These are phyloP conservation scores for Aphelinus atriplicis DNA, from an alignment of 1,140 invertebrate species.

Conservation along the genomic window DNA sequence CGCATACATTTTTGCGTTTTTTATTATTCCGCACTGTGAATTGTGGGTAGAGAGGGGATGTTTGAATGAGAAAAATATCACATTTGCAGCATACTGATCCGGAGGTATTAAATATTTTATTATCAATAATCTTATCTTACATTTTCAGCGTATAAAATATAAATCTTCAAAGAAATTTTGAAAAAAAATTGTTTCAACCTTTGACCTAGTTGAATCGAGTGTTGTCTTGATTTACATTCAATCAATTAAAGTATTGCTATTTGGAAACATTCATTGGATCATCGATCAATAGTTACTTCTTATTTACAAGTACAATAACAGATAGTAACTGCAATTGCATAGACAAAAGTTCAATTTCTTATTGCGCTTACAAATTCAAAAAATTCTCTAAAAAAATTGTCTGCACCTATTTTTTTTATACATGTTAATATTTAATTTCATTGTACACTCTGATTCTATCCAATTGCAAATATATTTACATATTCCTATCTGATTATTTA, in stretches of 20 bases:
- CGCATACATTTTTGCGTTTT: too few species aligned
- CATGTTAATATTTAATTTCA: conserved; percentile 14
- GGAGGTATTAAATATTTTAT: conserved; percentile 22
- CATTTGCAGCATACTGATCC: too few species aligned
- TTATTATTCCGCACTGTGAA: too few species aligned
- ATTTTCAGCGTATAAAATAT: conserved; percentile 32
- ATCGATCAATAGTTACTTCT: conserved; percentile 2
- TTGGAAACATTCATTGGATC: conserved; percentile 15
- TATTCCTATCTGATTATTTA: conserved; percentile 8
- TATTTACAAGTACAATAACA: conserved; percentile 25
- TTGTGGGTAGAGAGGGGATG: too few species aligned
- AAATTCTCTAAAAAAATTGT: not conserved
- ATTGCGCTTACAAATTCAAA: not conserved
- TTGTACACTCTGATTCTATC: conserved; percentile 22
- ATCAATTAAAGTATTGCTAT: conserved; percentile 24
- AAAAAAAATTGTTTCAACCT: not conserved
- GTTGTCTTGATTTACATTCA: conserved; percentile 9
- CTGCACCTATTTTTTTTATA: conserved; percentile 21
- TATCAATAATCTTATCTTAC: conserved; percentile 25
- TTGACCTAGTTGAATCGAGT: not conserved
- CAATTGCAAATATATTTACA: conserved; percentile 35
- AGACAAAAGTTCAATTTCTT: conserved; percentile 4
- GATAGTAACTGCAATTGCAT: conserved; percentile 27
- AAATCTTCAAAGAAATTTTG: conserved; percentile 17
- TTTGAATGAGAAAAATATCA: not conserved